Evolutionary conservation across 1,140 invertebrate genomes (phyloP), one percentile per base, ranked within the genome.

Genomic region (Polypedilum pembai): DNA sequence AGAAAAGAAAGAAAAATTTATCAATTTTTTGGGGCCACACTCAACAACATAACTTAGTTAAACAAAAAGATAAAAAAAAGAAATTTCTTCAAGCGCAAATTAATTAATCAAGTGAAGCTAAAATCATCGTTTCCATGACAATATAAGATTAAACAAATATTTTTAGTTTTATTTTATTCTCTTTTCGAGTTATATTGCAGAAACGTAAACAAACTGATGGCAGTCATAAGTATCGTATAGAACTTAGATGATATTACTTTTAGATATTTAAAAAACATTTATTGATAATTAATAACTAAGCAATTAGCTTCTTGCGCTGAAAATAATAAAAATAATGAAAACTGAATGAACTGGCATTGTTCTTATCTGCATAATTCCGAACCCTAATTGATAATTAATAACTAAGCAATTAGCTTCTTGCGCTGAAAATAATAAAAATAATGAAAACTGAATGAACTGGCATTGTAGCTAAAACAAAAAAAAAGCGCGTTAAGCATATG

Each of bases 51-150:
- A 56, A 56, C 45, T 56, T 56, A 56, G 45, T 56, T 56, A 56
- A n/a, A n/a, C n/a, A 33, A 33, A 3, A 5, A 33, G 24, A 33
- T 33, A 33, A 33, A 33, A 33, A 33, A 33, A 56, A 56, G 12
- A 56, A 56, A 56, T 56, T 45, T 56, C 12, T 56, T 56, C 45
- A 56, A 15, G 45, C 45, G 45, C 45, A 56, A 56, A 56, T 56
- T 56, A 56, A 15, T 56, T 56, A 56, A 33, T 33, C 24, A 33
- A 33, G 24, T 33, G 24, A 33, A 33, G 24, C 24, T 33, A 33
- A 33, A 56, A 56, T 56, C 45, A 56, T 56, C 45, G 45, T 56
- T 56, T 56, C 45, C 45, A 56, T n/a, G 45, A 56, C 45, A 56
- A 56, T 56, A 56, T 56, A 56, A 56, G 45, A 56, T 33, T 33